Base-by-base conservation (phyloP, 2,797 vertebrate species). In the Apogon talboti region DNA sequence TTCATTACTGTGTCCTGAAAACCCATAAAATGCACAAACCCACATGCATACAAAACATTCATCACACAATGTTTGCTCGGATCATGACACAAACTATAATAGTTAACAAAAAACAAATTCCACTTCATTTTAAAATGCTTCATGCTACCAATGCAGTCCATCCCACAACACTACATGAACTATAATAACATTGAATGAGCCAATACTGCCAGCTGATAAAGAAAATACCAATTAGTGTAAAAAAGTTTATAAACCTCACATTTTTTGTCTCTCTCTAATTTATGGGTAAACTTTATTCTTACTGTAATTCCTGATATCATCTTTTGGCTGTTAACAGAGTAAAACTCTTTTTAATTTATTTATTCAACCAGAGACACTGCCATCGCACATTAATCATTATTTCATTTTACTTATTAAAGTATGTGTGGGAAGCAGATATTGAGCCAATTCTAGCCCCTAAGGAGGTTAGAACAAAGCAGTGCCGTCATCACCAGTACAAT, bases 51-150 rank as follows among this genome's bases (percentile, higher is more conserved):
- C 21, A 30, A 4, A 61, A 11, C 8, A 49, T 45, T 69, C 46
- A 40, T 69, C 38, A 7, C 63, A 46, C 28, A 15, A 24, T 14
- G 46, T 67, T 47, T 11, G 16, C 10, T 16, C 14, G 61, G 18
- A 61, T 12, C 9, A 0, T 46, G 7, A 61, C 46, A 57, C 11
- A 58, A 70, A 67, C 7, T 15, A 35, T 37, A 49, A 11, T 8
- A 13, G 43, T 14, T 30, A 38, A 16, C 40, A 19, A 49, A 56
- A 66, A 74, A 54, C 46, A 52, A 60, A 65, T 58, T 63, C 55
- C 0, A 44, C 10, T 66, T 62, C 33, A 44, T 48, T 52, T 38
- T 18, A 35, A 67, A 65, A 80, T 14, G 1, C 1, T 19, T 63
- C 6, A 37, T 44, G 13, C 33, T 12, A 49, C n/a, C 13, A 1